Percentiles rank a stretch among this genome's conserved stretches.
Evolutionary conservation across 2,797 vertebrate species (phyloP).

Genomic region (Esox masquinongy): DNA sequence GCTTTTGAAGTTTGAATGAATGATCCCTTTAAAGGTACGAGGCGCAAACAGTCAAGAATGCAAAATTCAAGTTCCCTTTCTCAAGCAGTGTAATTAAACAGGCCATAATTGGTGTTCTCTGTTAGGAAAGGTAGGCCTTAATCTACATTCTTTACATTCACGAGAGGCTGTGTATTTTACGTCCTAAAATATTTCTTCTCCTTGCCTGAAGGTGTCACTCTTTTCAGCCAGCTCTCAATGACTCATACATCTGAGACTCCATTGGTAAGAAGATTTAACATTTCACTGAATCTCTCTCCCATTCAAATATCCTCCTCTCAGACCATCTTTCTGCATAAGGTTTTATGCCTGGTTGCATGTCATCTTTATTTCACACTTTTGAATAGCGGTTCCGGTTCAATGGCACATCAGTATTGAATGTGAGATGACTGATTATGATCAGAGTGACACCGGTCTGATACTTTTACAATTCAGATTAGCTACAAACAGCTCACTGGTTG

Average conservation of each 20-base stretch:
- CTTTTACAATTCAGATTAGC: constrained; percentile 30
- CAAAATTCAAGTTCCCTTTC: background rate
- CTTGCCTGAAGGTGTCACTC: background rate
- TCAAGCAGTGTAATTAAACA: background rate
- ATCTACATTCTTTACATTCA: background rate
- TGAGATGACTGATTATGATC: background rate
- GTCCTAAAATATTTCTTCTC: background rate
- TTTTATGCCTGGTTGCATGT: background rate
- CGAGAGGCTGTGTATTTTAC: background rate
- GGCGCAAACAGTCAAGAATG: background rate
- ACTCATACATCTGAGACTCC: constrained; percentile 42
- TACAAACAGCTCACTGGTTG: constrained; percentile 73
- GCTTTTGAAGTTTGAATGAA: too few species aligned
- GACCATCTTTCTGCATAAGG: background rate
- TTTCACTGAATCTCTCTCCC: background rate
- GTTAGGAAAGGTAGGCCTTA: background rate
- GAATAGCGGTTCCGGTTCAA: background rate
- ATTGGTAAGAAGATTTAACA: background rate
- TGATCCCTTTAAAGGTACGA: too few species aligned
- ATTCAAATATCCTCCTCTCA: background rate
- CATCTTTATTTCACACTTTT: background rate
- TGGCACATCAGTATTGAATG: background rate
- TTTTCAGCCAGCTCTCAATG: constrained; percentile 33
- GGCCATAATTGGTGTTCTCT: background rate
- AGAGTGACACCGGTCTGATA: constrained; percentile 2